Conservation (phyloP, 2,888 invertebrate genomes). For the Hofmannophila pseudospretella region DNA sequence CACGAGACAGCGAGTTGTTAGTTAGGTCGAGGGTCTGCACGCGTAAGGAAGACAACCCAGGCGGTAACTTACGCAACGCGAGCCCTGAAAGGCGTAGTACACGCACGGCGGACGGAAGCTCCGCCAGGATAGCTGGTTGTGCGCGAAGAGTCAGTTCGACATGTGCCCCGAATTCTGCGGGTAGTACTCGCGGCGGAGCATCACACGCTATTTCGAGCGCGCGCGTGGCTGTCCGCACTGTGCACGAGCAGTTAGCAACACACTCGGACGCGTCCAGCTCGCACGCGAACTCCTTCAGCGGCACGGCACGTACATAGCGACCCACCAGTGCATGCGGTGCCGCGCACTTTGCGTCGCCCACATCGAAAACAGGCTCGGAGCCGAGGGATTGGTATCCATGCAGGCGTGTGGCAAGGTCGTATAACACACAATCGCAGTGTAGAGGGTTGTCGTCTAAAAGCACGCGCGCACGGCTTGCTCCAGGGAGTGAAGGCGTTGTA, state of each 20-base stretch:
- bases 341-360: conserved; percentile 10
- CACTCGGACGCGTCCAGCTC: conserved; percentile 6
- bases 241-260: conserved; percentile 11
- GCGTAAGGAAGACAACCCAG: no score
- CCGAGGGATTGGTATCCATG: conserved; percentile 6
- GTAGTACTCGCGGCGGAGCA: not conserved
- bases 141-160: conserved; percentile 7
- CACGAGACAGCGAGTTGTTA: conserved; percentile 13
- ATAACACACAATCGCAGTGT: conserved; percentile 34
- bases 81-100: conserved; percentile 17
- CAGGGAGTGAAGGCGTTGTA: not conserved
- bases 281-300: conserved; percentile 7
- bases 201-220: conserved; percentile 11
- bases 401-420: conserved; percentile 18
- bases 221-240: conserved; percentile 4
- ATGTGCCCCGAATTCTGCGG: not conserved
- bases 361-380: conserved; percentile 2
- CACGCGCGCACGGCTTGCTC: conserved; percentile 15
- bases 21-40: conserved; percentile 17
- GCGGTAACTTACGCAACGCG: conserved; percentile 12
- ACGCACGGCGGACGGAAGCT: conserved; percentile 6
- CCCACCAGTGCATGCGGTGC: conserved; percentile 7
- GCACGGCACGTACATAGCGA: conserved; percentile 2
- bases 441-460: conserved; percentile 34
- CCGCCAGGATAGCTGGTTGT: not conserved